Evolutionary conservation across 2,888 invertebrate genomes (phyloP).

Genomic region (Nomada lathburiana): DNA sequence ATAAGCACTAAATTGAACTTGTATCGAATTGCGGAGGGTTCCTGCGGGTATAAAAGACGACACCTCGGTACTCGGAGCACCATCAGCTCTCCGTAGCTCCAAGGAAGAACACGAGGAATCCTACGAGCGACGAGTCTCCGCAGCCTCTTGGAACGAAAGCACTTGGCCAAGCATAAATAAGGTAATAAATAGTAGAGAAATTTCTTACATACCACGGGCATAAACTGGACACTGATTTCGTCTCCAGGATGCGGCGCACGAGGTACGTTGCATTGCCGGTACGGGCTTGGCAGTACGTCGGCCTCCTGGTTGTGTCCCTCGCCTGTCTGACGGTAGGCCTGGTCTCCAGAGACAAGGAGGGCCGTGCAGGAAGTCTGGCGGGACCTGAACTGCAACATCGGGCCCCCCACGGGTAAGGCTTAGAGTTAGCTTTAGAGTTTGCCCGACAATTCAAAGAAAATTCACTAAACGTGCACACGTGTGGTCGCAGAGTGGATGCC

Average conservation of each 20-base stretch:
- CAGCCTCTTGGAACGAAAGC: background rate
- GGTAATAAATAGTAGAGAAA: background rate
- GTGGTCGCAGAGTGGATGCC: conserved; percentile 75
- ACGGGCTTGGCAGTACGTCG: conserved; percentile 80
- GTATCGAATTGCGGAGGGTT: conserved; percentile 77
- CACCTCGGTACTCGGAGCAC: conserved; percentile 63
- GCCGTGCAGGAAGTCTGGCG: conserved; percentile 79
- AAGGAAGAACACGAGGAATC: conserved; percentile 48
- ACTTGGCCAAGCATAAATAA: conserved; percentile 18
- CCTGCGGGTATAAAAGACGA: conserved; percentile 77
- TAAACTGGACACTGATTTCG: background rate
- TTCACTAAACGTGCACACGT: background rate
- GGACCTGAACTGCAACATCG: conserved; percentile 80
- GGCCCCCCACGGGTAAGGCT: conserved; percentile 80
- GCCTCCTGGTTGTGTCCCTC: conserved; percentile 79
- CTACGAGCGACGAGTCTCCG: background rate
- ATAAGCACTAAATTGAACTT: conserved; percentile 81
- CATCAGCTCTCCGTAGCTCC: conserved; percentile 68
- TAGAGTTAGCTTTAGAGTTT: background rate
- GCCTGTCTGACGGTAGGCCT: conserved; percentile 80
- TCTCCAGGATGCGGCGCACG: conserved; percentile 76
- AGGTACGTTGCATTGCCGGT: conserved; percentile 80
- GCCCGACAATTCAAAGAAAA: no score
- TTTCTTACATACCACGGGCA: background rate
- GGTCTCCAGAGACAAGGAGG: conserved; percentile 81